Evolutionary conservation across 2,113 vertebrate genomes (phyloP).

Genomic region (Mustela lutreola): DNA sequence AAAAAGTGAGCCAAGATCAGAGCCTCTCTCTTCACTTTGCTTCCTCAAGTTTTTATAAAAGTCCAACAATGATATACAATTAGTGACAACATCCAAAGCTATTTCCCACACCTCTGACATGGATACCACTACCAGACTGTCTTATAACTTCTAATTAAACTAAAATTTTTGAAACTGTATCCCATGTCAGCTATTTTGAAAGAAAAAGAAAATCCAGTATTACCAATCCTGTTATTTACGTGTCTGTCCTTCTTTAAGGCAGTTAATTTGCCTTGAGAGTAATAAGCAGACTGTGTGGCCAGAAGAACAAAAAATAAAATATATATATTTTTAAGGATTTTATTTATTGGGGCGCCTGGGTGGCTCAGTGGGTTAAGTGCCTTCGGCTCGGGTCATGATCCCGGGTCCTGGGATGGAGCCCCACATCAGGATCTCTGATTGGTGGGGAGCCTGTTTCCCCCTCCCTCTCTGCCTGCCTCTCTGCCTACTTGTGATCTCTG

Average conservation of each 20-base stretch:
- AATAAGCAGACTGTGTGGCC: background rate
- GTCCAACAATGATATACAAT: background rate
- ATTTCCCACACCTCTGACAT: slow-evolving; percentile 24
- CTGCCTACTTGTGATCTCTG: too few relatives aligned
- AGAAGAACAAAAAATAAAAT: background rate
- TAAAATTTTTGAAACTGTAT: background rate
- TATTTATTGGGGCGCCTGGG: too few relatives aligned
- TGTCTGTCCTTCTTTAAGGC: background rate
- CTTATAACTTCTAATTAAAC: slow-evolving; percentile 23
- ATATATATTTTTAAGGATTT: background rate
- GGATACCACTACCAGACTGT: background rate
- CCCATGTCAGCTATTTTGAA: slow-evolving; percentile 20
- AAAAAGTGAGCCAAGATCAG: background rate
- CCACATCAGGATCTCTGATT: too few relatives aligned
- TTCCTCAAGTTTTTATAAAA: slow-evolving; percentile 37
- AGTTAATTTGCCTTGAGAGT: background rate
- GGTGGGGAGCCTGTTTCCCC: too few relatives aligned
- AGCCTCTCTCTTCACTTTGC: background rate
- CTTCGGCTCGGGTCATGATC: too few relatives aligned
- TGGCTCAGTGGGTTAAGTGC: too few relatives aligned
- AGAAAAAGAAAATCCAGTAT: background rate
- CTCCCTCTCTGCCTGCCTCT: too few relatives aligned
- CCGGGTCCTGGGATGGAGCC: too few relatives aligned
- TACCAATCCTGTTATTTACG: background rate
- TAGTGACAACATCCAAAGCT: slow-evolving; percentile 1